Evolutionary conservation across 2,113 vertebrate species (phyloP), one percentile per base, ranked within the genome.

Genomic region (Melanotaenia duboulayi): DNA sequence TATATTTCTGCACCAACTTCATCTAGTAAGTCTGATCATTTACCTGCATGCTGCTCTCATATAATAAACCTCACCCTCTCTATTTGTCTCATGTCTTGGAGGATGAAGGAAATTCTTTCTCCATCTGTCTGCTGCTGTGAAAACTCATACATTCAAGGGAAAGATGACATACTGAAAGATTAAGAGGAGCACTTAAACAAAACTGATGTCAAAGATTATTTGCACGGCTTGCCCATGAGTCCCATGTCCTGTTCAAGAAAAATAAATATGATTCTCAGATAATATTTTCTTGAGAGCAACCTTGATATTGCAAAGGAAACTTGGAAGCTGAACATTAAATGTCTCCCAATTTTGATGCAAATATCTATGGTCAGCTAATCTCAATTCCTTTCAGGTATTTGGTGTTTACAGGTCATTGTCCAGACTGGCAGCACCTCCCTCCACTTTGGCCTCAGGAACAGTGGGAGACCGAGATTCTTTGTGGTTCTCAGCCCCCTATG

Each of bases 401-500:
- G 55, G 71, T 23, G 49, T 60, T 7, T 28, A 65, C 28, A 19
- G 44, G 70, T 60, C 54, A 60, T 66, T 49, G 11, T 82, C 63
- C 75, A 77, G 61, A 69, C n/a, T 80, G 63, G 75, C 80, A 80
- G 50, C 59, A 48, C 59, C 71, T 73, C 59, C 58, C 51, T 82
- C 59, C 74, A 48, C 12, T 9, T 63, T 55, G 69, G 64, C 76
- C 71, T 61, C 20, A 67, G 76, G 68, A 78, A 69, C 78, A 78
- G 84, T 64, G 65, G 85, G 86, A 78, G 76, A 65, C 72, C 83
- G 19, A 20, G 12, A 81, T 76, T 79, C 63, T 39, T 68, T 63
- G 75, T 61, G 79, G 74, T 92, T 90, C 88, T 86, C 86, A 88
- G 76, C 82, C 87, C 86, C 84, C 88, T 83, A 35, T 72, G 76